Conservation (phyloP, 2,113 vertebrate species). For the Bufo bufo region DNA sequence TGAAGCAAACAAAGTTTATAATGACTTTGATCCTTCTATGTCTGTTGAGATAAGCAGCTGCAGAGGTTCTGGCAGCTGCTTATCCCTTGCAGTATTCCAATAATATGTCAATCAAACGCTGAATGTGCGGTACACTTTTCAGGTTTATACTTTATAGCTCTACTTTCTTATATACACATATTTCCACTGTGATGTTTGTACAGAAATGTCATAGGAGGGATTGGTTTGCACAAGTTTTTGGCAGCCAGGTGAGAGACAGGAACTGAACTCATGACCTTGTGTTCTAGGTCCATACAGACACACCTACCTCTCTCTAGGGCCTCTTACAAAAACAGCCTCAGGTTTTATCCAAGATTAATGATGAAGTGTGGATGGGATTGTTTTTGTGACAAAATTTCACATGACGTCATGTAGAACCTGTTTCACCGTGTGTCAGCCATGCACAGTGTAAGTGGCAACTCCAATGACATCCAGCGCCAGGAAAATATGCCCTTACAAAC, state of each 20-base stretch:
- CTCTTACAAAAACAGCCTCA: background rate
- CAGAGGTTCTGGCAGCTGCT: background rate
- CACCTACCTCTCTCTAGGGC: constrained; percentile 3
- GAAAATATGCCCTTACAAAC: no score
- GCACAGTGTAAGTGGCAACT: no score
- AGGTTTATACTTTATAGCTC: background rate
- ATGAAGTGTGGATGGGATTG: background rate
- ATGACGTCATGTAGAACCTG: no score
- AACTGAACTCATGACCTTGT: constrained; percentile 11
- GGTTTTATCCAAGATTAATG: background rate
- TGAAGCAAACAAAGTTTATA: no score
- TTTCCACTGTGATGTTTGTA: background rate
- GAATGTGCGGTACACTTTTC: background rate
- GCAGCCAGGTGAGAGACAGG: constrained; percentile 12
- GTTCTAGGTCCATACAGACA: background rate
- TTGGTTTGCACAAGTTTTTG: constrained; percentile 27
- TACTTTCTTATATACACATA: background rate
- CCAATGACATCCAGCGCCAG: no score
- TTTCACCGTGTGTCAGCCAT: no score
- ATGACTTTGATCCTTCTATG: background rate
- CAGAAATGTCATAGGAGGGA: background rate
- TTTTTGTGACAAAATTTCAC: background rate
- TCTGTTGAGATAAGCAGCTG: background rate
- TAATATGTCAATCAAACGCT: background rate
- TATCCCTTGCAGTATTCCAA: background rate